Percentiles rank a stretch among this genome's conserved stretches.
phyloP scores from a whole-genome alignment of 1,140 invertebrate species.

The Aphelenchoides besseyi region DNA sequence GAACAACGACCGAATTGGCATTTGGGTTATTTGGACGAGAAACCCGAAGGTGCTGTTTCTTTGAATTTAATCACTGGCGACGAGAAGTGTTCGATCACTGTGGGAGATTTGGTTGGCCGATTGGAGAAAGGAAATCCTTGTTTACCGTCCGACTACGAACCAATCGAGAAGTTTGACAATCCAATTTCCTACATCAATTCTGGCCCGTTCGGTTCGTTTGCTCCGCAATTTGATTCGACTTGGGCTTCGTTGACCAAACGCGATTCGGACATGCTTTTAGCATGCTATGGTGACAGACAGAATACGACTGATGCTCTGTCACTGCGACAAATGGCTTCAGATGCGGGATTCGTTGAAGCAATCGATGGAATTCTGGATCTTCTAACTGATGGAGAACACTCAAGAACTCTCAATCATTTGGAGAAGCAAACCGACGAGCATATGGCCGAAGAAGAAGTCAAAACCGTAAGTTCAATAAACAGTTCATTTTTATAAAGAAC shows the following conservation, averaged over 20 bases:
- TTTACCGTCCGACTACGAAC: not conserved
- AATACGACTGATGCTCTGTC: conserved; percentile 78
- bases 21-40: conserved; percentile 42
- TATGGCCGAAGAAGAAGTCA: conserved; percentile 15
- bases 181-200: conserved; percentile 71
- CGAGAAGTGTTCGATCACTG: not conserved
- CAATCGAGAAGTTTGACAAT: conserved; percentile 4
- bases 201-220: conserved; percentile 86
- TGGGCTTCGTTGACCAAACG: conserved; percentile 88
- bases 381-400: conserved; percentile 78
- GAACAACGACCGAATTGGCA: conserved; percentile 33
- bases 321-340: conserved; percentile 44
- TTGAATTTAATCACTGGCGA: conserved; percentile 33
- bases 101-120: conserved; percentile 23
- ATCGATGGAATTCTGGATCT: conserved; percentile 80
- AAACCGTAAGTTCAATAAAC: not conserved
- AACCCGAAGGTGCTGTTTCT: conserved; percentile 33
- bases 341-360: conserved; percentile 26
- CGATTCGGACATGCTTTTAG: conserved; percentile 83
- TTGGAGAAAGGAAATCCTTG: conserved; percentile 40
- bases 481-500: not conserved
- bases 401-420: conserved; percentile 69
- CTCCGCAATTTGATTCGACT: conserved; percentile 87
- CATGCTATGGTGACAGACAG: conserved; percentile 85
- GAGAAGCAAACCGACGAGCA: conserved; percentile 17